Evolutionary conservation across 2,888 invertebrate species (phyloP).

Genomic region (Hydrotaea cyrtoneurina): DNA sequence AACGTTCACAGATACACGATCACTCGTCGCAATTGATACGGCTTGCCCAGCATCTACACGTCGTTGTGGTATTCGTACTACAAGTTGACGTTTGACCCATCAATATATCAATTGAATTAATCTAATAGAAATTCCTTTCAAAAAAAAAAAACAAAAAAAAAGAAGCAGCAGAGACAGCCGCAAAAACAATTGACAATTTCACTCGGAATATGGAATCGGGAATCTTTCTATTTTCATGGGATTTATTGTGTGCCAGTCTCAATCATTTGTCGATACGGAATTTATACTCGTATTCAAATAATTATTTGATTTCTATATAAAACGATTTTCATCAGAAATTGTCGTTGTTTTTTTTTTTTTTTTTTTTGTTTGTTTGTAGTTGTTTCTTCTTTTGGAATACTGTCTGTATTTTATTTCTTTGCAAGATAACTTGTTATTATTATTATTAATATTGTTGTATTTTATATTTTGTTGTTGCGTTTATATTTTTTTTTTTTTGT

Average conservation of each 20-base stretch:
- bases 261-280: conserved; percentile 26
- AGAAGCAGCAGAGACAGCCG: conserved; percentile 29
- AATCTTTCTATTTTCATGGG: conserved; percentile 43
- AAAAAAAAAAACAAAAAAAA: background rate
- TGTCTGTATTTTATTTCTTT: conserved; percentile 53
- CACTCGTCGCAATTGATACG: too few relatives aligned
- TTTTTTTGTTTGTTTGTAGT: too few relatives aligned
- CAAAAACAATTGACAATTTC: conserved; percentile 57
- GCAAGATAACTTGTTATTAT: conserved; percentile 61
- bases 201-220: conserved; percentile 12
- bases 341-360: background rate
- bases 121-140: conserved; percentile 69
- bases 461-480: conserved; percentile 48
- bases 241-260: background rate
- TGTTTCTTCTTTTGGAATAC: conserved; percentile 28
- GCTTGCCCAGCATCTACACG: too few relatives aligned
- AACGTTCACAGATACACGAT: too few relatives aligned
- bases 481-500: conserved; percentile 37
- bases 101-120: conserved; percentile 71
- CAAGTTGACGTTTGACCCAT: conserved; percentile 71
- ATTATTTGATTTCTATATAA: conserved; percentile 50
- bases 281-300: background rate
- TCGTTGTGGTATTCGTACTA: conserved; percentile 17
- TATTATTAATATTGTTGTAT: conserved; percentile 29
- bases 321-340: background rate